Evolutionary conservation across 2,113 vertebrate species (phyloP), one percentile per base, ranked within the genome.

Genomic region (Hassar affinis): DNA sequence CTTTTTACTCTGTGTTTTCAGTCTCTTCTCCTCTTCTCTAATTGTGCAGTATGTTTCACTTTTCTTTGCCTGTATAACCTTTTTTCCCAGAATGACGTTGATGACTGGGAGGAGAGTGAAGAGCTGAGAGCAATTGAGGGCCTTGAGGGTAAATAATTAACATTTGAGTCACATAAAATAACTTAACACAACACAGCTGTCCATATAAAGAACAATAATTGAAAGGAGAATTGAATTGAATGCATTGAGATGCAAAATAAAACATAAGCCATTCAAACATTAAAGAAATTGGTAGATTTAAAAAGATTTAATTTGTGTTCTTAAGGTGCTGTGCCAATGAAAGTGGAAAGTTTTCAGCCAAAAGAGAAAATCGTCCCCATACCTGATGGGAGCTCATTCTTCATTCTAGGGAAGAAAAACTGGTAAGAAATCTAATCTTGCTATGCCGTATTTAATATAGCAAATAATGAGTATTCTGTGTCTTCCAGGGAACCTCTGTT

Each of bases 331-430:
- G 91, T 90, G 64, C 92, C 91, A 81, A 86, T 93, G 81, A 95
- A 95, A 86, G 92, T 96, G 56, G 93, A 96, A 3, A 95, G 97
- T 89, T 95, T 98, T 33, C 95, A 92, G 56, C 93, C 96, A 56
- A 97, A 96, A 84, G 94, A 96, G 89, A 97, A 98, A 68, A 91
- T 98, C 52, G 85, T 95, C 1, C 97, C 97, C 0, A 98, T 98
- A 87, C 97, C 97, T 42, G 96, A 96, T 54, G 97, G 97, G 87
- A 98, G 95, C 0, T 94, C 97, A 47, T 98, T 98, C 92, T 98
- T 97, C 90, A 94, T 96, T 85, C 94, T 98, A 84, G 95, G 97
- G 89, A 96, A 95, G 52, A 97, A 95, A 81, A 98, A 98, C 90
- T 94, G 91, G 96, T 98, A 80, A 93, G 94, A 89, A 52, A 56